Evolutionary conservation across 1,140 invertebrate genomes (phyloP).

Genomic region (Neodiprion virginianus): DNA sequence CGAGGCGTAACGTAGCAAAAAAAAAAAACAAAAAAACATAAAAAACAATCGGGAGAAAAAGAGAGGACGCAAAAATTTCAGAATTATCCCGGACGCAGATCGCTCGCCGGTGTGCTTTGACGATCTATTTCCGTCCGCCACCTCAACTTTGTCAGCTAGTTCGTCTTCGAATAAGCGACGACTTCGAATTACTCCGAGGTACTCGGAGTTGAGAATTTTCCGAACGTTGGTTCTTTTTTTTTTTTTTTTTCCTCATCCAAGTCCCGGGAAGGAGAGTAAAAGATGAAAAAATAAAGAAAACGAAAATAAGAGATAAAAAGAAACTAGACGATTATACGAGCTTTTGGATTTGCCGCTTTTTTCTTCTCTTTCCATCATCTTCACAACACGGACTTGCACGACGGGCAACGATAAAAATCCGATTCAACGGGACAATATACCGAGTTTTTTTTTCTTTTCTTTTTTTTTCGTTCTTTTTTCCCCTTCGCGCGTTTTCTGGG

Average conservation of each 20-base stretch:
- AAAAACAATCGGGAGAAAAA: neutral
- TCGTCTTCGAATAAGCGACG: neutral
- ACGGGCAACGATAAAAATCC: too few relatives aligned
- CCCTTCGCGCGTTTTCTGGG: neutral
- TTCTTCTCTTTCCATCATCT: neutral
- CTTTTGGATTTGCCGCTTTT: too few relatives aligned
- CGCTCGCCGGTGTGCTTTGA: neutral
- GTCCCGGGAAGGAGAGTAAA: too few relatives aligned
- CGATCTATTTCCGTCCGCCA: neutral
- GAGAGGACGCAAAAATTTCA: neutral
- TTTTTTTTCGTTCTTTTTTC: neutral
- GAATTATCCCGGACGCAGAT: neutral
- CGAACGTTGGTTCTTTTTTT: neutral
- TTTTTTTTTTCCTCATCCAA: too few relatives aligned
- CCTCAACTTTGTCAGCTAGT: neutral
- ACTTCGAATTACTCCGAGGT: neutral
- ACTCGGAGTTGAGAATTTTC: neutral
- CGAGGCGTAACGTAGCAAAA: too few relatives aligned
- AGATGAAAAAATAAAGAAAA: too few relatives aligned
- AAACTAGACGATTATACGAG: neutral
- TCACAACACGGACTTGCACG: neutral
- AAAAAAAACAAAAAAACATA: neutral
- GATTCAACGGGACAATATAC: too few relatives aligned
- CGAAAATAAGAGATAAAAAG: neutral
- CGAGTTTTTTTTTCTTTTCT: too few relatives aligned